Evolutionary conservation across 1,140 invertebrate species (phyloP), one percentile per base, ranked within the genome.

Genomic region (Proctacanthus coquilletti): DNA sequence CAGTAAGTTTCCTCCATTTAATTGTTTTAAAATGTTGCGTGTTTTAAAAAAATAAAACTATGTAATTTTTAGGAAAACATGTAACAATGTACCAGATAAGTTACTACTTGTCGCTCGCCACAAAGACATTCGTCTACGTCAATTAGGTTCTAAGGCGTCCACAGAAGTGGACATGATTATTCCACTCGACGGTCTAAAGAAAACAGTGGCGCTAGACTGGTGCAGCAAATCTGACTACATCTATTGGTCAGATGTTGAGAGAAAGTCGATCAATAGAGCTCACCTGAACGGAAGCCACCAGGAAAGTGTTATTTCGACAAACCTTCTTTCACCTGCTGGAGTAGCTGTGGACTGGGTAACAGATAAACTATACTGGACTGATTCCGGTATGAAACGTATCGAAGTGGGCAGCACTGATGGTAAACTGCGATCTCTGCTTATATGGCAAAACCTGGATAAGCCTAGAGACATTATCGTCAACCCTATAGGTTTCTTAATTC

Each of bases 301-400:
- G 53, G 61, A 65, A 13, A 61, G 71, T 21, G 69, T 84, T 8
- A 69, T 86, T 1, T 47, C 51, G 27, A 50, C 56, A 0, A 57
- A 58, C 40, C 21, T 62, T 1, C 75, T 72, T 45, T 74, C 72
- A 10, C 81, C 82, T 2, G 76, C 77, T 29, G 79, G 80, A 2
- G 50, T 91, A 27, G 84, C 84, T 3, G 70, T 84, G 20, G 87
- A 92, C 52, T 91, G 85, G 85, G 63, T 87, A 4, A 84, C 79
- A 0, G 68, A 77, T 14, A 89, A 91, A 56, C 50, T 92, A 0
- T 94, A 92, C 51, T 92, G 86, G 85, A 86, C 84, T 0, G 87
- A 92, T 53, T 74, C 77, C 18, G 77, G 75, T 0, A 78, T 79
- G 0, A 78, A 80, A 50, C 71, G 77, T 30, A 84, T 93, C 19